Evolutionary conservation across 2,888 invertebrate species (phyloP), one percentile per base, ranked within the genome.

Genomic region (Rhagophthalmus giganteus): DNA sequence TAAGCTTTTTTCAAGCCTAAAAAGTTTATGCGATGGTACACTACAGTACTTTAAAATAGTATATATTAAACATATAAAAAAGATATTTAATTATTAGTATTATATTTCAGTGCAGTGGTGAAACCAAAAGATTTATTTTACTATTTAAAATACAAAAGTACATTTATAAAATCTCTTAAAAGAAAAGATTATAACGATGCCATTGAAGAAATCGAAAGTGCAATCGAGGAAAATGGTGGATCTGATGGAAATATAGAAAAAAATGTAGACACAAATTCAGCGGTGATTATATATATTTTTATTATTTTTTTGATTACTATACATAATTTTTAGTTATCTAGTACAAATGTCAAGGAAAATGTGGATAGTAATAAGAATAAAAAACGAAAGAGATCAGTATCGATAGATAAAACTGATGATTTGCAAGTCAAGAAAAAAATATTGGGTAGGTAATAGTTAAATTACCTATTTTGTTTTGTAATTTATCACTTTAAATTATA

Each of bases 121-220:
- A 89, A 90, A 67, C 78, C 86, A 0, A 94, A 94, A 70, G 94
- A 94, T 76, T 79, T 96, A 11, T 93, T 85, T 68, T 86, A 86
- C 41, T 96, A 93, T 69, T 80, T 82, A 0, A 88, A 89, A 65
- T 84, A 86, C 62, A 90, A 90, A 74, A 85, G 81, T 61, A 91
- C 86, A 75, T 90, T 84, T 74, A 82, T 81, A 39, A 74, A 92
- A 88, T 68, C 86, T 1, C 81, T 88, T 59, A 93, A 92, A 70
- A 79, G 90, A 24, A 86, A 87, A 65, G 87, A 84, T 74, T 96
- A 90, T 70, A 88, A 88, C 50, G 92, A 94, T 65, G 96, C 94
- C 0, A 82, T 96, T 10, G 83, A 84, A 66, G 88, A 96, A 75
- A 91, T 96, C 51, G 91, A 93, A 67, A 81, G 87, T 53, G 90